Evolutionary conservation across 2,888 invertebrate genomes (phyloP), one percentile per base, ranked within the genome.

Genomic region (Entomobrya multifasciata): DNA sequence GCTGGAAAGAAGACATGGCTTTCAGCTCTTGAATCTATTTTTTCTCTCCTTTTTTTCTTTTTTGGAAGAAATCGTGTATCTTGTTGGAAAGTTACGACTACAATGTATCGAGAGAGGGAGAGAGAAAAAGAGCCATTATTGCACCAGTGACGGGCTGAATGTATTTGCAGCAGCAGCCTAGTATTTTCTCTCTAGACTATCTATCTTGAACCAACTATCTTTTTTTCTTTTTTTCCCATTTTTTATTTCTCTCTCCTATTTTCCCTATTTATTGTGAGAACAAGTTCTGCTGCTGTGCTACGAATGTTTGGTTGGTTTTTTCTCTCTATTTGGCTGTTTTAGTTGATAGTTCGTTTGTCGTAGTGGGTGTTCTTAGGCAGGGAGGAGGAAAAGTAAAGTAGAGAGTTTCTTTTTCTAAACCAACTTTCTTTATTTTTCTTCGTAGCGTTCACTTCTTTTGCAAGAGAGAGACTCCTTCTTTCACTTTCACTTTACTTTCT

Each of bases 181-280:
- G 27, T 47, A 5, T 74, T 10, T 74, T 74, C 13, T 30, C 49
- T 72, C 22, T 77, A 27, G 60, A 4, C 2, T 55, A 55, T 20
- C 74, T 74, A 41, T 70, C 77, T 81, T 41, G 60, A n/a, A 80
- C 67, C 20, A 65, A 47, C 62, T 57, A 74, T 76, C 84, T 76
- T 78, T 78, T 22, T 44, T n/a, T n/a, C n/a, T n/a, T 20, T 78
- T 36, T 44, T 36, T 78, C 79, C 79, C 79, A 79, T 79, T 79
- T 79, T 79, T 65, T 79, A 79, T 79, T 79, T 49, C 47, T 44
- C 65, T 70, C 52, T 74, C 41, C 44, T 78, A 47, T 72, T 44
- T 60, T 52, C 47, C n/a, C 65, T 80, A 80, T 80, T 80, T 81
- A 81, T 81, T 72, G 81, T 81, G 81, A 55, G 81, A 81, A 72